Base-by-base conservation (phyloP, 2,888 invertebrate genomes). In the Bimastos eiseni region DNA sequence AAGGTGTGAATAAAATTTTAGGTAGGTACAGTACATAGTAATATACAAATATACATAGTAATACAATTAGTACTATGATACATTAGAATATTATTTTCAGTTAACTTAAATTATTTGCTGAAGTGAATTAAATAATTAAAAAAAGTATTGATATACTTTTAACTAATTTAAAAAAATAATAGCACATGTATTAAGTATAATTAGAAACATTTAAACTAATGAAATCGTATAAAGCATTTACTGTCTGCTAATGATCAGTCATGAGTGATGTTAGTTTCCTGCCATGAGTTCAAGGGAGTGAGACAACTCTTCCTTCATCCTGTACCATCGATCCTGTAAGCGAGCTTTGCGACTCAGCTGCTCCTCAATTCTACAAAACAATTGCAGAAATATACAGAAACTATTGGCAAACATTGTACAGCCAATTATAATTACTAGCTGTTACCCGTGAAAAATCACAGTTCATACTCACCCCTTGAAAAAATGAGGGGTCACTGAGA, bases 291-390 rank as follows among this genome's bases (percentile, higher is more conserved):
- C 36, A 36, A 86, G 36, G 34, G 34, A 17, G 17, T 86, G 86
- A 21, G 86, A 86, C 34, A 86, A 34, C 15, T 86, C 86, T 86
- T 86, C 86, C 37, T 86, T 86, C 86, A 86, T 86, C 86, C 36
- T 34, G n/a, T 36, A 24, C 86, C 86, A 86, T 34, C 86, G 86
- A 21, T 8, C 17, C 34, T 86, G 86, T 21, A 86, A 33, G 36
- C 86, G 86, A 86, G 34, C 24, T 86, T 86, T 86, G 86, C 86
- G 86, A 21, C 37, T 86, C 37, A 37, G 86, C 37, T 86, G 86
- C 30, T 86, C 86, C 1, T 34, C 86, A 86, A 86, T 34, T 37
- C 86, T 86, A 86, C 24, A 36, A 86, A 70, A 70, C n/a, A 8
- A 70, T 70, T n/a, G n/a, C 70, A 70, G 70, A n/a, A n/a, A n/a